phyloP scores from a whole-genome alignment of 2,797 vertebrate genomes.

The Notolepis coatsorum region DNA sequence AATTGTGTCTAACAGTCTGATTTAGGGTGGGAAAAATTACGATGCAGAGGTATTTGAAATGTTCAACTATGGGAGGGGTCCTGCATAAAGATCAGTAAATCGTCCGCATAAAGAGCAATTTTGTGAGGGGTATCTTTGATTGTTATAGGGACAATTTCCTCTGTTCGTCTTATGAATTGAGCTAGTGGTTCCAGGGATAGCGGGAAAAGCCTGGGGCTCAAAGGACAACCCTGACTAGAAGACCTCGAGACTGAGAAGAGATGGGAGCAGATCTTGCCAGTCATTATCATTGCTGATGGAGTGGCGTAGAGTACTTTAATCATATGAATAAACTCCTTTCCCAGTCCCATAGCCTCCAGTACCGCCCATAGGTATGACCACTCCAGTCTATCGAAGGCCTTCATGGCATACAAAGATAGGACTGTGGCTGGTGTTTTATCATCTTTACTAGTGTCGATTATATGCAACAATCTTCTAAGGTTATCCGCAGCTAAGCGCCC shows the following conservation, averaged over 20 bases:
- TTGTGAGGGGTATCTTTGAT: too few relatives aligned
- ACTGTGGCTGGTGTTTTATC: not conserved
- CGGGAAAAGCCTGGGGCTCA: conserved; percentile 22
- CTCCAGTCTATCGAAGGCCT: conserved; percentile 10
- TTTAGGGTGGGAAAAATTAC: too few relatives aligned
- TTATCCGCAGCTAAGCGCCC: not conserved
- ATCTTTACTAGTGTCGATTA: not conserved
- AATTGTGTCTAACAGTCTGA: too few relatives aligned
- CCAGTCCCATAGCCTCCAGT: conserved; percentile 6
- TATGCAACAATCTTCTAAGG: not conserved
- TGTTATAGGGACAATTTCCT: too few relatives aligned
- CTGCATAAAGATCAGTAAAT: too few relatives aligned
- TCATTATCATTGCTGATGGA: conserved; percentile 10
- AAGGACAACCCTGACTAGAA: conserved; percentile 15
- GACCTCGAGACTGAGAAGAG: conserved; percentile 26
- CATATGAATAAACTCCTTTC: conserved; percentile 44
- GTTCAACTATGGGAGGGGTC: too few relatives aligned
- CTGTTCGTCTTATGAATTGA: conserved; percentile 10
- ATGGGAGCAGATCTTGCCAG: conserved; percentile 22
- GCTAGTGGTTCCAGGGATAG: conserved; percentile 24
- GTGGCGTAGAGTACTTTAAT: conserved; percentile 29
- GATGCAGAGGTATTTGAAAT: too few relatives aligned
- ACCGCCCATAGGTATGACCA: conserved; percentile 6
- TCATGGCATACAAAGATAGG: conserved; percentile 16
- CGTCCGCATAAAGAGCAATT: too few relatives aligned